Evolutionary conservation across 1,140 invertebrate species (phyloP).

Genomic region (Sarcophaga bullata): DNA sequence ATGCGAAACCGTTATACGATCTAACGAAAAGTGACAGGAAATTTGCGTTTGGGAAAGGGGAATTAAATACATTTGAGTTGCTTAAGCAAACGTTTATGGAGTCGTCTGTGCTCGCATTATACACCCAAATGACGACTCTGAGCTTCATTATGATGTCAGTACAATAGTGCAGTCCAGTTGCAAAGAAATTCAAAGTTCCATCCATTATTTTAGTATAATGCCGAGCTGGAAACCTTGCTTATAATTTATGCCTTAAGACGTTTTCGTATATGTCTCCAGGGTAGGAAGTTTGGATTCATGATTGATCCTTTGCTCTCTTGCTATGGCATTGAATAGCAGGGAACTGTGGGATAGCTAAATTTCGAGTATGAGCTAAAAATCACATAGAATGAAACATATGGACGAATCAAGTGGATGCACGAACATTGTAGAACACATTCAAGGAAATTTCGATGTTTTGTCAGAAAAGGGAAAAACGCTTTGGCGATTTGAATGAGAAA

Average conservation of each 20-base stretch:
- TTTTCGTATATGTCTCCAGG: too few relatives aligned
- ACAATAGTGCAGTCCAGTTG: constrained; percentile 47
- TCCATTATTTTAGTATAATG: constrained; percentile 65
- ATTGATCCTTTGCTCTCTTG: constrained; percentile 65
- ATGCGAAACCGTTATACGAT: constrained; percentile 52
- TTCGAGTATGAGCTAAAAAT: constrained; percentile 43
- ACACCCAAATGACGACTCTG: constrained; percentile 45
- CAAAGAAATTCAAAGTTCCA: constrained; percentile 50
- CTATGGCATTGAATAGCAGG: constrained; percentile 63
- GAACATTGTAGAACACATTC: constrained; percentile 41
- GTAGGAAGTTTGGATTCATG: too few relatives aligned
- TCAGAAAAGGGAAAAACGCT: constrained; percentile 36
- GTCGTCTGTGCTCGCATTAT: constrained; percentile 52
- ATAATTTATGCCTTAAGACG: constrained; percentile 67
- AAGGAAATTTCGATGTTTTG: constrained; percentile 43
- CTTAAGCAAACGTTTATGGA: constrained; percentile 48
- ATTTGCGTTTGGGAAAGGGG: constrained; percentile 48
- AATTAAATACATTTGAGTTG: constrained; percentile 49
- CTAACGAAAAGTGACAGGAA: constrained; percentile 50
- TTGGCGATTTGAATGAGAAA: constrained; percentile 34
- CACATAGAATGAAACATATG: constrained; percentile 58
- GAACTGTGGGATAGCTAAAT: constrained; percentile 53
- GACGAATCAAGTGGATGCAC: constrained; percentile 50
- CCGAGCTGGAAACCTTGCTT: constrained; percentile 63
- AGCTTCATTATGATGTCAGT: constrained; percentile 54